Evolutionary conservation across 1,140 invertebrate genomes (phyloP).

Genomic region (Pseudomyrmex cubaensis): DNA sequence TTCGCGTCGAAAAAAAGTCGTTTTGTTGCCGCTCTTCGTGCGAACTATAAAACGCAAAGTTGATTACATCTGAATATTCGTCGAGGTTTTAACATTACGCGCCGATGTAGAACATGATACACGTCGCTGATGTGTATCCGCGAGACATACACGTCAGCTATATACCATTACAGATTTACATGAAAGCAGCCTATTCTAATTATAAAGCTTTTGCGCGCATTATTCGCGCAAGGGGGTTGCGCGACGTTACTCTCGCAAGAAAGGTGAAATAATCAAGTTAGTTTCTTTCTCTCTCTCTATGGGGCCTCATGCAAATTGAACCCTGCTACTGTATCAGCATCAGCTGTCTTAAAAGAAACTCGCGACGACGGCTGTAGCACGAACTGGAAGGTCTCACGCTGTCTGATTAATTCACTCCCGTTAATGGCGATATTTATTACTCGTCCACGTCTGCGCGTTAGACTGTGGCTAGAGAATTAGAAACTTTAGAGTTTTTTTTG

Average conservation of each 20-base stretch:
- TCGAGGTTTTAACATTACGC: constrained; percentile 23
- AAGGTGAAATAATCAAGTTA: constrained; percentile 55
- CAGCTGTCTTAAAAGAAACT: constrained; percentile 72
- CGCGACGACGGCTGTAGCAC: constrained; percentile 10
- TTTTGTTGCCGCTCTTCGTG: neutral
- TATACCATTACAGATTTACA: constrained; percentile 66
- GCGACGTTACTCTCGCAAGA: constrained; percentile 29
- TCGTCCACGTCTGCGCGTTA: constrained; percentile 2
- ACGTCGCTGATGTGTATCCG: constrained; percentile 5
- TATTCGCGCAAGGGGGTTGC: constrained; percentile 49
- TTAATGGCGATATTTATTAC: constrained; percentile 51
- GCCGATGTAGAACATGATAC: constrained; percentile 50
- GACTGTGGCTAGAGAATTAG: neutral
- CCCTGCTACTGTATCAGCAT: constrained; percentile 57
- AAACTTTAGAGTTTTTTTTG: neutral
- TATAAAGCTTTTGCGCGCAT: constrained; percentile 68
- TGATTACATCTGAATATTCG: constrained; percentile 38
- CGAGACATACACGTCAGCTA: constrained; percentile 48
- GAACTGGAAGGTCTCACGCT: constrained; percentile 58
- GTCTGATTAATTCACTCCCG: constrained; percentile 42
- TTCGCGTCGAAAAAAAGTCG: neutral
- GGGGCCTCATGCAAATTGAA: constrained; percentile 67
- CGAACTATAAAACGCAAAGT: neutral
- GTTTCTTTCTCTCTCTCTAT: constrained; percentile 33
- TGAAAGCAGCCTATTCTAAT: constrained; percentile 67